phyloP scores from a whole-genome alignment of 1,140 invertebrate species.

The Trichonephila inaurata region DNA sequence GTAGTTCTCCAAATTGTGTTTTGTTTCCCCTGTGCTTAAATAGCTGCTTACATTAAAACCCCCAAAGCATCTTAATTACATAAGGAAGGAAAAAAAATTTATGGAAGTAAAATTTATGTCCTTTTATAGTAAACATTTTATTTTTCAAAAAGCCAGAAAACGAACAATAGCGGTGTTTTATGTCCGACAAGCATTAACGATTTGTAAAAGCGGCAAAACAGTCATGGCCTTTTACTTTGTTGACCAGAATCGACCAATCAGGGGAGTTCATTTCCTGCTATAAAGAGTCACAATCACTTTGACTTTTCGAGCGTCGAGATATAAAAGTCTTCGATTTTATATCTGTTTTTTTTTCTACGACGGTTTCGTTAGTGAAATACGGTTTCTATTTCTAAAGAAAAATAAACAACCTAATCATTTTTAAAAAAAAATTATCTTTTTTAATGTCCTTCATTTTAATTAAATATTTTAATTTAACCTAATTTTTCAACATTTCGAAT shows the following conservation, averaged over 20 bases:
- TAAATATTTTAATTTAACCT: background rate
- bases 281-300: slow-evolving; percentile 44
- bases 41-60: too few relatives aligned
- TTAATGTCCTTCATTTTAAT: background rate
- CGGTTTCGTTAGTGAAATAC: background rate
- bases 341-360: background rate
- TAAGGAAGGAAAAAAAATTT: too few relatives aligned
- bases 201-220: slow-evolving; percentile 39
- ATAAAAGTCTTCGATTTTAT: slow-evolving; percentile 44
- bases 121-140: background rate
- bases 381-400: background rate
- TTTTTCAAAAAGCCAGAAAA: background rate
- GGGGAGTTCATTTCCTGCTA: slow-evolving; percentile 35
- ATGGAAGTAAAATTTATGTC: background rate
- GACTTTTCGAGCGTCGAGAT: slow-evolving; percentile 28
- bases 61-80: too few relatives aligned
- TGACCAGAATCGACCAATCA: slow-evolving; percentile 49
- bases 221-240: background rate
- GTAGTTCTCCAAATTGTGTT: too few relatives aligned
- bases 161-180: background rate
- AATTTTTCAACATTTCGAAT: background rate
- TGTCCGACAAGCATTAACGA: background rate
- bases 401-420: background rate
- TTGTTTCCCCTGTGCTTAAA: too few relatives aligned
- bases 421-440: background rate